Base-by-base conservation (phyloP, 2,797 vertebrate species). In the Acanthopagrus latus region DNA sequence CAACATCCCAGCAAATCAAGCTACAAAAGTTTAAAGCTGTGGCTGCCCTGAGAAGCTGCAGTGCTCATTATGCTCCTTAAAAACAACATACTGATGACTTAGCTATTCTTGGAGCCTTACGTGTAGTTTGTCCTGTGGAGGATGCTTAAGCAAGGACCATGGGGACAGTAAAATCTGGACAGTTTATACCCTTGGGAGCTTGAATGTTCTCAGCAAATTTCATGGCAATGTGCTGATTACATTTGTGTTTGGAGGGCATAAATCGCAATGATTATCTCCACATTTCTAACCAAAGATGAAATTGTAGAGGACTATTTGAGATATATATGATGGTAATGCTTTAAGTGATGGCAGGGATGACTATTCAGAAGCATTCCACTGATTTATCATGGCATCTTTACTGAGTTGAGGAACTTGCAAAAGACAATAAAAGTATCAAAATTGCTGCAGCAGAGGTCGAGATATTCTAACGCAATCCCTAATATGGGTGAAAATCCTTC, bases 191-290 rank as follows among this genome's bases (percentile, higher is more conserved):
- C 63, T 43, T 13, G 54, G 71, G 73, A 57, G 23, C 23, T 6
- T 25, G 27, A 76, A 78, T 44, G 27, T 20, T 29, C 57, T 72
- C 69, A 68, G 79, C 75, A 81, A 59, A 78, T 76, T 65, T 65
- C 51, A 62, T 41, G 51, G 65, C 47, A 78, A 76, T 60, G 72
- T 48, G 65, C 66, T 80, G 84, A 83, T 75, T 76, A 50, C 14
- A 78, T 73, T 74, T 58, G 33, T 64, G 67, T 75, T 82, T 82
- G 23, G 72, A 59, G 65, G 57, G 47, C 51, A 67, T 51, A 47
- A 68, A 71, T 44, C 27, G 20, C 10, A 21, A 21, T 80, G 13
- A 29, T 71, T 48, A 74, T 80, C 62, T 76, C 14, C 3, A n/a
- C 11, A 21, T 20, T 60, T 52, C 10, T 46, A 48, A 4, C 25